These are phyloP conservation scores for Otolemur garnettii DNA, from an alignment of 2,113 vertebrate genomes.

Conservation along the genomic window DNA sequence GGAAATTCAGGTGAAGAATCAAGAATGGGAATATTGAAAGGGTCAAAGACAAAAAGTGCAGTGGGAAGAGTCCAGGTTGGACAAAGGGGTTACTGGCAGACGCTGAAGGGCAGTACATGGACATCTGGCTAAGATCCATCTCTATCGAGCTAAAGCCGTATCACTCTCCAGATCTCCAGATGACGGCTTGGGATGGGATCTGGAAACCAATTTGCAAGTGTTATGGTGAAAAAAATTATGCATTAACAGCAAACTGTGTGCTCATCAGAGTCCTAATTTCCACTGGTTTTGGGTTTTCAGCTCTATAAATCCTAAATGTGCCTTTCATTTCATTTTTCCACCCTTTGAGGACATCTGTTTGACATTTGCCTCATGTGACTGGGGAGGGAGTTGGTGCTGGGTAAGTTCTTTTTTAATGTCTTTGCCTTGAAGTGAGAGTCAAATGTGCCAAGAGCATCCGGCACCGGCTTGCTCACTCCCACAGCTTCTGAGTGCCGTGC, in stretches of 20 bases:
- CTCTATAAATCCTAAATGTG: slow-evolving; percentile 87
- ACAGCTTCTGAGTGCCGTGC: slow-evolving; percentile 38
- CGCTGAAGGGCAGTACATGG: neutral
- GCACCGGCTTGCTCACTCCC: slow-evolving; percentile 63
- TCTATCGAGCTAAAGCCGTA: neutral
- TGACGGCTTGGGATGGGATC: slow-evolving; percentile 1
- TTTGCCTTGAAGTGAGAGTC: slow-evolving; percentile 75
- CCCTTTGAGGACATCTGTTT: slow-evolving; percentile 89
- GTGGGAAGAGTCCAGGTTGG: no score
- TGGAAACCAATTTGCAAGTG: slow-evolving; percentile 68
- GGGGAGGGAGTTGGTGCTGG: slow-evolving; percentile 31
- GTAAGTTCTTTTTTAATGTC: slow-evolving; percentile 79
- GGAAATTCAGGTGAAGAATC: neutral
- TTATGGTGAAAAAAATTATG: slow-evolving; percentile 63
- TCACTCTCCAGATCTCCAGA: slow-evolving; percentile 51
- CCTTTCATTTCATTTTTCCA: slow-evolving; percentile 88
- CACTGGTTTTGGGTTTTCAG: slow-evolving; percentile 83
- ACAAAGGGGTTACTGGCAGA: neutral
- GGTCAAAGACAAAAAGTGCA: no score
- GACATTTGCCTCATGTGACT: slow-evolving; percentile 85
- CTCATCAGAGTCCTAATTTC: slow-evolving; percentile 85
- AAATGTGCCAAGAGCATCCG: slow-evolving; percentile 22
- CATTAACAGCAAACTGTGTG: slow-evolving; percentile 77
- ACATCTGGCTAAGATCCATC: neutral
- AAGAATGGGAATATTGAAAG: neutral